Evolutionary conservation across 2,113 vertebrate genomes (phyloP), one percentile per base, ranked within the genome.

Genomic region (Promerops cafer): DNA sequence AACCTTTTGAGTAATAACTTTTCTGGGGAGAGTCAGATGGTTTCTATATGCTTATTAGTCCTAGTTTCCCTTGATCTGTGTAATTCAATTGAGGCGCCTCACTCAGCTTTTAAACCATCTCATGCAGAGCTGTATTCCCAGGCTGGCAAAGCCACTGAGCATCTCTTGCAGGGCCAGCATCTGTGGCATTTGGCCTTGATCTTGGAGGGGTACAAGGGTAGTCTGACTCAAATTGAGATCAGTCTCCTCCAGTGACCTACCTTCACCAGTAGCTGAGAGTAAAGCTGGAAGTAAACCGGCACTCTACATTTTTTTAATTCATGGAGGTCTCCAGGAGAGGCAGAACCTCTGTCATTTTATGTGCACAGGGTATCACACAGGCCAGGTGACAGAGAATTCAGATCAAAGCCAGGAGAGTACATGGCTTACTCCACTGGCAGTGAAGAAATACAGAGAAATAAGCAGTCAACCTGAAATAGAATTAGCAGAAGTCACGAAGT

Each of bases 1-100:
- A 90, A 21, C 24, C 23, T 93, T 91, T 74, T 80, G 81, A 93
- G 78, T 85, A 94, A 66, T 83, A 90, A 85, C 69, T 93, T 84
- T 75, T 79, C 74, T 85, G 74, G 66, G 84, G 54, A 63, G 50
- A 66, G 54, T 83, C 87, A 90, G 87, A 54, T 44, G 81, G 63
- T 85, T 95, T 82, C 89, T 96, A 22, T 57, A 26, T 37, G 74
- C 66, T 72, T 27, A 37, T 59, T 7, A 83, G 63, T 76, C 28
- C 26, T 17, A 7, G 61, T 86, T 96, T 76, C 71, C 61, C 94
- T 96, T 74, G 70, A 85, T 26, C 74, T 80, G 63, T 66, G 42
- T 72, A 61, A 72, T 44, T 90, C 66, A 83, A 1, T n/a, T n/a
- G 66, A 94, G 66, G 33, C 53, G 70, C n/a, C 60, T 84, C 17